Evolutionary conservation across 2,888 invertebrate genomes (phyloP).

Genomic region (Cerastis rubricosa): DNA sequence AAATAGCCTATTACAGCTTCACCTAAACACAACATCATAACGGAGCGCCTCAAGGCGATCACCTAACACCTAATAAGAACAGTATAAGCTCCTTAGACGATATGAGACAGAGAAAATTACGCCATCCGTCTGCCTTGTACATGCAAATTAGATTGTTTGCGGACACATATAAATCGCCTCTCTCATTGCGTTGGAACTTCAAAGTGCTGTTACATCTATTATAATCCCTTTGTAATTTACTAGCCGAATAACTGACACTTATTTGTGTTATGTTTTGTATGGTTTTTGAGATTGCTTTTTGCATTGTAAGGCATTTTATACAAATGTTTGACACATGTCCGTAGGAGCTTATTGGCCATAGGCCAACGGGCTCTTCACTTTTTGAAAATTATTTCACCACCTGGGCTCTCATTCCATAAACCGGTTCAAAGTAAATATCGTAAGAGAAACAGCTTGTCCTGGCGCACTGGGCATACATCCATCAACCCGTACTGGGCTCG

Average conservation of each 20-base stretch:
- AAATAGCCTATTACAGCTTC: slow-evolving; percentile 17
- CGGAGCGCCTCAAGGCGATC: slow-evolving; percentile 58
- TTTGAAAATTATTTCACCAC: not conserved
- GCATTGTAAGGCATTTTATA: not conserved
- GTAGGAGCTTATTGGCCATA: too few species aligned
- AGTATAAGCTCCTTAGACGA: slow-evolving; percentile 73
- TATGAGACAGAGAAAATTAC: slow-evolving; percentile 80
- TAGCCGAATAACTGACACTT: slow-evolving; percentile 57
- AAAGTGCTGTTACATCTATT: slow-evolving; percentile 67
- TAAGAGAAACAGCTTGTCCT: not conserved
- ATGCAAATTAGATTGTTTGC: slow-evolving; percentile 84
- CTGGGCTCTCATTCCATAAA: not conserved
- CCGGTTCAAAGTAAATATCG: not conserved
- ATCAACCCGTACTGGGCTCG: not conserved
- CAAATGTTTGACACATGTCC: not conserved
- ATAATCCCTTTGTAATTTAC: slow-evolving; percentile 69
- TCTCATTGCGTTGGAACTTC: slow-evolving; percentile 71
- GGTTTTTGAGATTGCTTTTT: slow-evolving; percentile 11
- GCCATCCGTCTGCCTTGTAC: slow-evolving; percentile 79
- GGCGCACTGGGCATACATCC: not conserved
- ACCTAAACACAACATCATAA: slow-evolving; percentile 46
- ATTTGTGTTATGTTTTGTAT: slow-evolving; percentile 26
- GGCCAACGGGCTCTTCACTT: not conserved
- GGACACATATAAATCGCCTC: slow-evolving; percentile 80
- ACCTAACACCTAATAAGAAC: slow-evolving; percentile 66